Evolutionary conservation across 2,888 invertebrate genomes (phyloP), one percentile per base, ranked within the genome.

Genomic region (Hoplodrina blanda): DNA sequence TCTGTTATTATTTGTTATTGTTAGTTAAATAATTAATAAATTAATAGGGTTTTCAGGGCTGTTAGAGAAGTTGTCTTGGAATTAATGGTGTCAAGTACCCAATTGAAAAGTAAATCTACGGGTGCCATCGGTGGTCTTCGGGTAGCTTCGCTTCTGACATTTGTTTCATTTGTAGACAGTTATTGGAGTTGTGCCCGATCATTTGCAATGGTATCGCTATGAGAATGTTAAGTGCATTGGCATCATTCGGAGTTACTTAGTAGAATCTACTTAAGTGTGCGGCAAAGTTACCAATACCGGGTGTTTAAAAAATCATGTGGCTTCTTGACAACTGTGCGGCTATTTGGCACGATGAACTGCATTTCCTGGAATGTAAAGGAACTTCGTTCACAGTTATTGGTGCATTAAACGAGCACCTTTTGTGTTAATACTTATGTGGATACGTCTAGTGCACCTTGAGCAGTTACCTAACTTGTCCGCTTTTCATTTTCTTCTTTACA

Each of bases 121-220:
- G 33, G 15, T 17, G 37, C 13, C 20, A 33, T 49, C 53, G 17
- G 0, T 49, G 11, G 53, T 33, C 54, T 55, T 44, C 20, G 41
- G 55, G 17, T 56, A 46, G 17, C 33, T 19, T 54, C 57, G 30
- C 15, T 20, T 41, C 20, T 19, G 20, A 8, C n/a, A 53, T 61
- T 49, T 37, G 33, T 57, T 62, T 49, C 57, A 62, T 49, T 33
- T 53, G 25, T 7, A 44, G 44, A 15, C 44, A 54, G 33, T 57
- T 70, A 70, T 75, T 79, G 78, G 75, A 70, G 50, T 55, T 0
- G 15, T 66, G 78, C 80, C 77, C 70, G 20, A 46, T 69, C 30
- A 56, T 25, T 66, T 56, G 65, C 37, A 79, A 63, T 63, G 37
- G 11, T 30, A 53, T 66, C 20, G 19, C 6, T 25, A 37, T 54